A percentile compares a stretch with the other conserved stretches of the same genome.
These are phyloP conservation scores for Salmo trutta DNA, from an alignment of 2,797 vertebrate species.

Conservation along the genomic window DNA sequence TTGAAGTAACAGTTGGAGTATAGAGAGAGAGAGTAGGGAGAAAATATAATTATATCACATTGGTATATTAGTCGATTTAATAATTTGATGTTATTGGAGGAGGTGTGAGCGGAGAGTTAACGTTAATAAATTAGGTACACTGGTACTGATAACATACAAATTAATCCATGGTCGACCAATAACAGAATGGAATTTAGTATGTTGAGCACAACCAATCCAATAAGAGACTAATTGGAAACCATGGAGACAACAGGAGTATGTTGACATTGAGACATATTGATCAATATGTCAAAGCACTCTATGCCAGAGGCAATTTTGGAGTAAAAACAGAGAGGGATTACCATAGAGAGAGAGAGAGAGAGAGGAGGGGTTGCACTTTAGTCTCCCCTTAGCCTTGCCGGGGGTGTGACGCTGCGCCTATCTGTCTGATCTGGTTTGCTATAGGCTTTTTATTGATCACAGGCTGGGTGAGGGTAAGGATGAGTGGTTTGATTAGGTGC, in stretches of 20 bases:
- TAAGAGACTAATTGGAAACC: conserved; percentile 16
- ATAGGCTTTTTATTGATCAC: conserved; percentile 64
- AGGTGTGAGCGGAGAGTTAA: not conserved
- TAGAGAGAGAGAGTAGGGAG: no score
- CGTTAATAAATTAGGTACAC: not conserved
- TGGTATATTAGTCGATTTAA: no score
- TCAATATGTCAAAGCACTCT: conserved; percentile 39
- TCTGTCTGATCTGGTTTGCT: conserved; percentile 67
- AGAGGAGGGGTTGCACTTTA: conserved; percentile 36
- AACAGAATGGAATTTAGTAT: not conserved
- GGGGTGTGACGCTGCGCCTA: conserved; percentile 48
- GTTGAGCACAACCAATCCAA: conserved; percentile 2
- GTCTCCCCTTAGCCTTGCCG: conserved; percentile 46
- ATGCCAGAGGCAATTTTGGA: conserved; percentile 42
- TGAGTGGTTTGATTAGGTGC: not conserved
- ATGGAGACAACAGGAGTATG: conserved; percentile 37
- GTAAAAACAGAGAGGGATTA: not conserved
- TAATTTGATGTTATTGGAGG: not conserved
- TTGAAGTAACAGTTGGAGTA: not conserved
- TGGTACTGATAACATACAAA: not conserved
- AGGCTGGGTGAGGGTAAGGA: conserved; percentile 36
- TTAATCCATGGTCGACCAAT: not conserved
- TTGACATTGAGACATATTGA: conserved; percentile 72
- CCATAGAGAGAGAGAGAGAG: conserved; percentile 23
- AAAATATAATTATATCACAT: no score